Evolutionary conservation across 2,113 vertebrate species (phyloP), one percentile per base, ranked within the genome.

Genomic region (human): DNA sequence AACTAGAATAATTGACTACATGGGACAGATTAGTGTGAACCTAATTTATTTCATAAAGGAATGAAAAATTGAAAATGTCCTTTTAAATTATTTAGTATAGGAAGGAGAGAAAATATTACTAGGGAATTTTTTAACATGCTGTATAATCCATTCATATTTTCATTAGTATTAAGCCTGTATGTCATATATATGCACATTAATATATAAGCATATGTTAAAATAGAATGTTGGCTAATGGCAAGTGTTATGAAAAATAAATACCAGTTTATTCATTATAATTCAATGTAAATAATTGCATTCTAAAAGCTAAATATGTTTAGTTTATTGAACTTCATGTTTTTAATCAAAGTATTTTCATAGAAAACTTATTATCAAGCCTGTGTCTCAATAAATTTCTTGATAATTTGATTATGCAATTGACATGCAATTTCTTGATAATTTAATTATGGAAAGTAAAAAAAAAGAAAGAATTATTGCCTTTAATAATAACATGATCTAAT

Each of bases 201-300:
- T n/a, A 16, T 68, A 80, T 35, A 38, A 38, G 55, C 18, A 23
- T 40, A 66, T 40, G 4, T 45, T 87, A 95, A 94, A 88, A 73
- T 57, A 92, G 22, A 93, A 86, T 92, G 1, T 57, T 90, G 35
- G 8, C 14, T 93, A 64, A 68, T 48, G 93, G n/a, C 4, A 93
- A 89, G 84, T 91, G 16, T 14, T 45, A 85, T 90, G 20, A 90
- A 97, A 96, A 95, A 59, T 76, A 92, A 93, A 70, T 88, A 75
- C 1, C 7, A 85, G 20, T 81, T 93, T 96, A 48, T 45, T 90
- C 38, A 92, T 88, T 94, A 79, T 85, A 88, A 88, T 84, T 73
- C 3, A 76, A 7, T 61, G 23, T 55, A 75, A 88, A n/a, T 80
- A 82, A 75, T 73, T 90, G 89, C 82, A 55, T 93, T 95, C 18